Conservation (phyloP, 2,113 vertebrate species). For the Rhinopomastus cyanomelas region DNA sequence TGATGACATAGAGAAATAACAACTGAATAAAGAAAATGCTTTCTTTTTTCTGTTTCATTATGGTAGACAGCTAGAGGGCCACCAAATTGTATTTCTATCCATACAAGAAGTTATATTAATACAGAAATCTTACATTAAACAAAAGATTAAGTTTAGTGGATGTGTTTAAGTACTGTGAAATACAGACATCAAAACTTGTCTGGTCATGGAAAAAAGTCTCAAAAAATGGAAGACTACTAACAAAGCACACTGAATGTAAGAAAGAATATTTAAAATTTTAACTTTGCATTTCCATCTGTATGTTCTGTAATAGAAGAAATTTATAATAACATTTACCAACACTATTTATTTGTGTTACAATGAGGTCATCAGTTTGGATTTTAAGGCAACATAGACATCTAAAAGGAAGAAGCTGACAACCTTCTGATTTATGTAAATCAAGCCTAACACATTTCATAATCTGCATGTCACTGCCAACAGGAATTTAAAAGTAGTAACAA, state of each 20-base stretch:
- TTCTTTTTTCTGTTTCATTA: neutral
- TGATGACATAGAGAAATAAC: neutral
- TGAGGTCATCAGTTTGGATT: conserved; percentile 55
- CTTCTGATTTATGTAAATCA: conserved; percentile 69
- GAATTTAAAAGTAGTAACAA: conserved; percentile 63
- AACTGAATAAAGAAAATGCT: neutral
- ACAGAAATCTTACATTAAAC: neutral
- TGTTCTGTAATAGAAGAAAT: conserved; percentile 50
- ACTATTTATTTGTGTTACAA: conserved; percentile 61
- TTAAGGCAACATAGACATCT: conserved; percentile 47
- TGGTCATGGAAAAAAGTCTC: neutral
- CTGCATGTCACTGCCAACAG: conserved; percentile 57
- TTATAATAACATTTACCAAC: conserved; percentile 61
- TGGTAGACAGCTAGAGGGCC: neutral
- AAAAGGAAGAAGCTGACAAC: conserved; percentile 55
- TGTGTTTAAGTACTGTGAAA: neutral
- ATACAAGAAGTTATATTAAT: neutral
- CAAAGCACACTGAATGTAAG: neutral
- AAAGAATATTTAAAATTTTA: conserved; percentile 26
- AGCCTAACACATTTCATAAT: conserved; percentile 60
- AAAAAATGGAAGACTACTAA: neutral
- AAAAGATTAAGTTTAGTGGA: neutral
- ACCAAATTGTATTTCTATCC: neutral
- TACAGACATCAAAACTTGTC: neutral
- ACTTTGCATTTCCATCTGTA: conserved; percentile 52